Evolutionary conservation across 1,140 invertebrate genomes (phyloP).

Genomic region (Heliconius eleuchia): DNA sequence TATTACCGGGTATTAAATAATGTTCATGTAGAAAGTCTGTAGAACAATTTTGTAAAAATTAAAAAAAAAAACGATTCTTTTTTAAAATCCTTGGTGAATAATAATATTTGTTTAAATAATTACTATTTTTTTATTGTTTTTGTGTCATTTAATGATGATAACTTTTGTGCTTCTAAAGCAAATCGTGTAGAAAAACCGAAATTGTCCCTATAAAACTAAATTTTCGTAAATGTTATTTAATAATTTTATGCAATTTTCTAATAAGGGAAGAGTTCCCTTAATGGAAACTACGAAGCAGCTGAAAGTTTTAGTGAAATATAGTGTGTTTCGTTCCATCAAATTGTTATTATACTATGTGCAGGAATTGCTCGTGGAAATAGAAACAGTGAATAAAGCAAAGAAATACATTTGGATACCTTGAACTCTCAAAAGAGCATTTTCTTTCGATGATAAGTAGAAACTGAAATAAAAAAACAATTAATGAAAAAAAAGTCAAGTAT

Average conservation of each 20-base stretch:
- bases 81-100: neutral
- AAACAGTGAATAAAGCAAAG: neutral
- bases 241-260: no score
- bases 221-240: no score
- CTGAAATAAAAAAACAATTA: slow-evolving; percentile 51
- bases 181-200: neutral
- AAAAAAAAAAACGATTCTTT: neutral
- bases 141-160: neutral
- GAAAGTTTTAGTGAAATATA: neutral
- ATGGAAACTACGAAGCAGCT: neutral
- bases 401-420: slow-evolving; percentile 52
- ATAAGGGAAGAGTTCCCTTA: neutral
- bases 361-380: neutral
- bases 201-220: no score
- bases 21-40: neutral
- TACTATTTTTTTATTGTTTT: neutral
- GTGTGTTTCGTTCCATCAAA: no score
- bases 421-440: slow-evolving; percentile 63
- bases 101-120: neutral
- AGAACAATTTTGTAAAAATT: neutral
- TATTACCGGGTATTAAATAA: neutral
- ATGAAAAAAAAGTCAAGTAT: neutral
- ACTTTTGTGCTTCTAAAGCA: neutral
- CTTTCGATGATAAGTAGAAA: slow-evolving; percentile 50
- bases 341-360: neutral